Conservation (phyloP, 2,797 vertebrate species). For the Carcharodon carcharias region DNA sequence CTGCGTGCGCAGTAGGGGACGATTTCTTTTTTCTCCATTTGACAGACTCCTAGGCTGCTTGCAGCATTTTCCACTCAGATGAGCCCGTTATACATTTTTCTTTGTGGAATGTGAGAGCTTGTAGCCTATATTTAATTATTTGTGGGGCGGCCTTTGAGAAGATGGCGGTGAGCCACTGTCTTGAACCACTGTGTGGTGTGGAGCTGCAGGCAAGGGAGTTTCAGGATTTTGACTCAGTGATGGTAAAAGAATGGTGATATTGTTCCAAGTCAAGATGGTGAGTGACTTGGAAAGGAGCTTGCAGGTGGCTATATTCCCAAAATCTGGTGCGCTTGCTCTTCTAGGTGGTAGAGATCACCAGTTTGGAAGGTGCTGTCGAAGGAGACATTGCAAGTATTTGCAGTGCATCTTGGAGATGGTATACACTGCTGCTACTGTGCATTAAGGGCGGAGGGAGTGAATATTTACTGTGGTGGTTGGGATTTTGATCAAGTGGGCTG, state of each 20-base stretch:
- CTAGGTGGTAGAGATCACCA: neutral
- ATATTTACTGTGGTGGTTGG: neutral
- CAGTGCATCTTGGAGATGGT: neutral
- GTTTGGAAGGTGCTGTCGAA: neutral
- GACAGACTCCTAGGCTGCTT: neutral
- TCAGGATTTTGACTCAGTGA: neutral
- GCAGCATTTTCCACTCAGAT: neutral
- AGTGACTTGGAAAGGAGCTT: neutral
- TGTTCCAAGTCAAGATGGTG: neutral
- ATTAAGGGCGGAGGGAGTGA: neutral
- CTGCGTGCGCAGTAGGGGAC: neutral
- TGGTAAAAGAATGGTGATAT: neutral
- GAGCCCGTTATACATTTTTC: neutral
- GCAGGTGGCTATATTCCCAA: neutral
- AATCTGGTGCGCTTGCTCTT: neutral
- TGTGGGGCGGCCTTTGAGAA: neutral
- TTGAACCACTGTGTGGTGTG: neutral
- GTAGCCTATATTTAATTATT: neutral
- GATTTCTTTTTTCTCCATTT: neutral
- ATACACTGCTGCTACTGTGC: neutral
- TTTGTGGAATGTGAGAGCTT: neutral
- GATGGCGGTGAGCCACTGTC: neutral
- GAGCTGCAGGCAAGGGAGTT: neutral
- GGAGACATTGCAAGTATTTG: neutral
- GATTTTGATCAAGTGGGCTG: neutral